Evolutionary conservation across 2,113 vertebrate species (phyloP).

Genomic region (Gambusia holbrooki): DNA sequence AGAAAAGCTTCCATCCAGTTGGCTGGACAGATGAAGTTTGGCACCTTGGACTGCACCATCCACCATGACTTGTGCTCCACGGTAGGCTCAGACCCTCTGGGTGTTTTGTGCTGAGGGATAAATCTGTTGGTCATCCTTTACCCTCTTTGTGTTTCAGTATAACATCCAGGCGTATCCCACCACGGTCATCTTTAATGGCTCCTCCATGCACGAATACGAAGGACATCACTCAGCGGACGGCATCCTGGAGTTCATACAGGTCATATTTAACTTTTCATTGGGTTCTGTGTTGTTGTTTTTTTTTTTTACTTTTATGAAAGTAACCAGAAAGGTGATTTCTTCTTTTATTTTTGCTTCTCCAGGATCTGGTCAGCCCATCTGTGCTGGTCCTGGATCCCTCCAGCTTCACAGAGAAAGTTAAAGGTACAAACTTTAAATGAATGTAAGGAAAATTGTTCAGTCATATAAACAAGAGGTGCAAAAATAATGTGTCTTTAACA

Average conservation of each 20-base stretch:
- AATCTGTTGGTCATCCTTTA: neutral
- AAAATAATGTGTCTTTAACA: too few species aligned
- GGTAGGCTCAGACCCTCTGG: slow-evolving; percentile 73
- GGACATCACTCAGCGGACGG: slow-evolving; percentile 94
- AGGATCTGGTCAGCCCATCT: slow-evolving; percentile 93
- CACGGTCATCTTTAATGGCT: slow-evolving; percentile 95
- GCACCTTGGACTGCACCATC: slow-evolving; percentile 94
- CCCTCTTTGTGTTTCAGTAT: slow-evolving; percentile 81
- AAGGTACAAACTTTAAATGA: slow-evolving; percentile 46
- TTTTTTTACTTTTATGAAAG: neutral
- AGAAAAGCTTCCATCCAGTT: slow-evolving; percentile 95
- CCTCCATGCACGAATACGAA: slow-evolving; percentile 91
- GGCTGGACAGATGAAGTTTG: slow-evolving; percentile 92
- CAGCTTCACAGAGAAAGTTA: slow-evolving; percentile 82
- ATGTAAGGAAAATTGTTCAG: too few species aligned
- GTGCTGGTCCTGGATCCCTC: slow-evolving; percentile 87
- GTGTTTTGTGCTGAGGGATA: too few species aligned
- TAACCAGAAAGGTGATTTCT: neutral
- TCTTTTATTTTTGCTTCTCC: slow-evolving; percentile 32
- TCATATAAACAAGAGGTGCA: too few species aligned
- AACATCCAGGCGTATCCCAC: slow-evolving; percentile 97
- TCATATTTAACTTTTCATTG: slow-evolving; percentile 50
- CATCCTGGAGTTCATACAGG: slow-evolving; percentile 96
- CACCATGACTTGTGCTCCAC: slow-evolving; percentile 91
- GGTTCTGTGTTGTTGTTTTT: neutral